phyloP scores from a whole-genome alignment of 1,140 invertebrate species.

The Zaprionus lachaisei region DNA sequence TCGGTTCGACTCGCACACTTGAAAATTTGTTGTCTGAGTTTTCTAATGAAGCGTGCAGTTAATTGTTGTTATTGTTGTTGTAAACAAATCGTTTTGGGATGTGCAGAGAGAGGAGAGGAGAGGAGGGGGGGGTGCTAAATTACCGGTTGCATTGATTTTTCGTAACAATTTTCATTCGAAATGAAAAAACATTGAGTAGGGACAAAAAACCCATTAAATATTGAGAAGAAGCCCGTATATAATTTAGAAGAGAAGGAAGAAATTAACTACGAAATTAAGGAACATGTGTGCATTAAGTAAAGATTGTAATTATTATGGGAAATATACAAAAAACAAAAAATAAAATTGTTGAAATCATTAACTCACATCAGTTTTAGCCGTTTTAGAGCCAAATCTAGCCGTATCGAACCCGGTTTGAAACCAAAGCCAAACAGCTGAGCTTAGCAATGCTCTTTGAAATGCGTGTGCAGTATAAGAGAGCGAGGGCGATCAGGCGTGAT shows the following conservation, averaged over 20 bases:
- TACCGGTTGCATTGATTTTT: slow-evolving; percentile 53
- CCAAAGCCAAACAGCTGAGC: slow-evolving; percentile 18
- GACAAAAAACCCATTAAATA: slow-evolving; percentile 66
- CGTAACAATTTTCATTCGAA: slow-evolving; percentile 27
- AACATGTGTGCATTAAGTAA: slow-evolving; percentile 3
- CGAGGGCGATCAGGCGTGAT: slow-evolving; percentile 5
- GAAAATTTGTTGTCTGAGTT: slow-evolving; percentile 77
- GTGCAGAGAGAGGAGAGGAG: slow-evolving; percentile 6
- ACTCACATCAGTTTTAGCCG: neutral
- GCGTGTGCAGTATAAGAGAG: slow-evolving; percentile 24
- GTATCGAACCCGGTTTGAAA: slow-evolving; percentile 44
- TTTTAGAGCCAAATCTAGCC: slow-evolving; percentile 17
- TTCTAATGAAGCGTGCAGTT: slow-evolving; percentile 74
- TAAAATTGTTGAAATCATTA: neutral
- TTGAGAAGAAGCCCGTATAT: neutral
- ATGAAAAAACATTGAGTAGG: neutral
- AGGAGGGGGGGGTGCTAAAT: neutral
- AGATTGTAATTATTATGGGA: neutral
- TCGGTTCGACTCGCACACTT: slow-evolving; percentile 52
- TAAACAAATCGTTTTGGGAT: slow-evolving; percentile 67
- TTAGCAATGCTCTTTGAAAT: neutral
- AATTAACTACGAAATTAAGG: neutral
- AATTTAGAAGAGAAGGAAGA: neutral
- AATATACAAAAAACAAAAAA: slow-evolving; percentile 16
- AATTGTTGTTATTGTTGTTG: slow-evolving; percentile 56